Percentiles rank a stretch among this genome's conserved stretches.
These are phyloP conservation scores for Eilema depressum DNA, from an alignment of 2,888 invertebrate species.

Conservation along the genomic window DNA sequence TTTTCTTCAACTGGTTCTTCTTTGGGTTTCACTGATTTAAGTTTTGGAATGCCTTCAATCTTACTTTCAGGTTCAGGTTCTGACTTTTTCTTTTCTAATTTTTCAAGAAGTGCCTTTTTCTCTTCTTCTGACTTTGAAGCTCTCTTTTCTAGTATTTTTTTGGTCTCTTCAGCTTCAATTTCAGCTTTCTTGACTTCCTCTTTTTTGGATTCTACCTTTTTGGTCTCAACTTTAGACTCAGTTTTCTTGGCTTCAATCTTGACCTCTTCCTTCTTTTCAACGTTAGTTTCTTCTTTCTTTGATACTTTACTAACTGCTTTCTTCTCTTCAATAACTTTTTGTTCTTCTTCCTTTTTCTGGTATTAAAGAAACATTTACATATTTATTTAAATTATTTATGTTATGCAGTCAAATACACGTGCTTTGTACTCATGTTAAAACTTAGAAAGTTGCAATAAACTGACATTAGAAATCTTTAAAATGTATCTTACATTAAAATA, in stretches of 20 bases:
- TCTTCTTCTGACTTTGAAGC: conserved; percentile 83
- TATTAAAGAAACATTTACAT: conserved; percentile 13
- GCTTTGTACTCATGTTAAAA: background rate
- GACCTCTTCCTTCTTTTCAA: conserved; percentile 65
- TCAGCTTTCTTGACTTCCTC: conserved; percentile 71
- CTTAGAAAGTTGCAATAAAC: too few relatives aligned
- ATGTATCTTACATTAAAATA: too few relatives aligned
- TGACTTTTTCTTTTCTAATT: conserved; percentile 83
- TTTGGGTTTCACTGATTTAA: conserved; percentile 85
- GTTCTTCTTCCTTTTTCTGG: conserved; percentile 60
- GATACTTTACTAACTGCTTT: conserved; percentile 70
- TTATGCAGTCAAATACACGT: background rate
- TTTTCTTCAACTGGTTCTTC: conserved; percentile 81
- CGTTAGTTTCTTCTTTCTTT: conserved; percentile 74
- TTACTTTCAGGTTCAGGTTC: conserved; percentile 85
- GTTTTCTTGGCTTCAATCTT: conserved; percentile 70
- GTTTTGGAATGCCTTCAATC: conserved; percentile 88
- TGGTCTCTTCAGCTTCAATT: conserved; percentile 82
- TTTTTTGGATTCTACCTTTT: conserved; percentile 73
- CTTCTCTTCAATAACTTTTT: conserved; percentile 65
- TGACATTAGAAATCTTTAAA: too few relatives aligned
- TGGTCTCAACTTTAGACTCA: conserved; percentile 66
- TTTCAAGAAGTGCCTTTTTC: conserved; percentile 83
- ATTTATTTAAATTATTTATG: background rate
- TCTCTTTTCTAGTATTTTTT: conserved; percentile 79